A percentile compares a stretch with the other conserved stretches of the same genome.
Conservation (phyloP, 2,797 vertebrate species). For the Adrianichthys oophorus region DNA sequence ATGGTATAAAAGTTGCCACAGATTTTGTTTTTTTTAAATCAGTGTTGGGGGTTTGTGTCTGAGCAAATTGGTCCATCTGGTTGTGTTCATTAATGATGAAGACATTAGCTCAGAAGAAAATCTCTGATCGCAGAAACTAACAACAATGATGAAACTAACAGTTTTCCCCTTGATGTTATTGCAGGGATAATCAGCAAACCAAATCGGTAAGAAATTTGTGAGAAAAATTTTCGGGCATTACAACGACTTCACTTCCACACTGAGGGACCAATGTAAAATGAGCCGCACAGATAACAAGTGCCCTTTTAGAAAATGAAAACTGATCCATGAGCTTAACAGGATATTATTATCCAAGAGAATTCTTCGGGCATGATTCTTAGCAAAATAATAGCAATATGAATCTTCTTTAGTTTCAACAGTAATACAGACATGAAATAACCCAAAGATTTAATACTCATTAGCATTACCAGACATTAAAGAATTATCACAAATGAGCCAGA, state of each 20-base stretch:
- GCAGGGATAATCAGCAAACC: not conserved
- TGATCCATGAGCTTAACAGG: constrained; percentile 5
- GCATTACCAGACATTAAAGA: constrained; percentile 8
- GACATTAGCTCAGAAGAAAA: not conserved
- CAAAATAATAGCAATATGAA: constrained; percentile 24
- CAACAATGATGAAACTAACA: not conserved
- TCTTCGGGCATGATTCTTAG: constrained; percentile 13
- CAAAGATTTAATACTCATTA: constrained; percentile 35
- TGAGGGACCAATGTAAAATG: no score
- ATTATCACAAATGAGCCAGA: constrained; percentile 1
- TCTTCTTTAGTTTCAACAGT: constrained; percentile 10
- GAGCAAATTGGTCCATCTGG: not conserved
- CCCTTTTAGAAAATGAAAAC: not conserved
- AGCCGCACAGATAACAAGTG: constrained; percentile 7
- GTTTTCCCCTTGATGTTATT: constrained; percentile 8
- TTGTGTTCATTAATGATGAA: not conserved
- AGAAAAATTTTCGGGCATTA: no score
- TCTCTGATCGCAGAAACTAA: not conserved
- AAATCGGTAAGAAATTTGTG: no score
- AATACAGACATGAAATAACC: constrained; percentile 6
- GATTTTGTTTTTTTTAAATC: not conserved
- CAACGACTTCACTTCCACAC: no score
- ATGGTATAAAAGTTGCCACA: not conserved
- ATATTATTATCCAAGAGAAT: constrained; percentile 19
- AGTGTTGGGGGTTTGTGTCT: not conserved